Conservation (phyloP, 2,113 vertebrate genomes). For the Brachypodius melanocephalos region DNA sequence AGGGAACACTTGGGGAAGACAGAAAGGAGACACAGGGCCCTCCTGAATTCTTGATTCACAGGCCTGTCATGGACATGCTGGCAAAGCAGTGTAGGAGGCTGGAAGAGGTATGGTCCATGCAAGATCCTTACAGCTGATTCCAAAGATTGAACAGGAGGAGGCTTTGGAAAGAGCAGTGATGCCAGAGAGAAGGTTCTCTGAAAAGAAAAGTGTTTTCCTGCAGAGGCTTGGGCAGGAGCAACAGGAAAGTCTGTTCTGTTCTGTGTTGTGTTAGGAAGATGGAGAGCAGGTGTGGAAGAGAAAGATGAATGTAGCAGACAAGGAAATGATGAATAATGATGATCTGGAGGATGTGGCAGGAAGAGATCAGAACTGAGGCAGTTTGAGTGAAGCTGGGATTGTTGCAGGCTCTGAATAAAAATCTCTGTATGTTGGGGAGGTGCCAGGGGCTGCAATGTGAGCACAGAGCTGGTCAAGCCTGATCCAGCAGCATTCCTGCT, state of each 20-base stretch:
- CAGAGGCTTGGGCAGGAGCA: background rate
- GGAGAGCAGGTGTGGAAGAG: background rate
- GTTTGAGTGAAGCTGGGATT: background rate
- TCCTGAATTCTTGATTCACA: background rate
- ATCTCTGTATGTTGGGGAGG: background rate
- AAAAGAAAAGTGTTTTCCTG: background rate
- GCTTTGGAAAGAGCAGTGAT: background rate
- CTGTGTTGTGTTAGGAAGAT: background rate
- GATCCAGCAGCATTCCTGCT: background rate
- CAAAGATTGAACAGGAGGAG: background rate
- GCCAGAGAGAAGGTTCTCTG: background rate
- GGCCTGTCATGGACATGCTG: accelerated
- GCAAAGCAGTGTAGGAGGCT: background rate
- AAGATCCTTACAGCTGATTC: background rate
- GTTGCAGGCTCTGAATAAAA: background rate
- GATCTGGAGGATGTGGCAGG: background rate
- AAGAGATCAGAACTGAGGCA: background rate
- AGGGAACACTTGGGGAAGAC: background rate
- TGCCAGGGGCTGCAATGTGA: background rate
- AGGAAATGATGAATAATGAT: background rate
- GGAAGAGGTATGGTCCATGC: background rate
- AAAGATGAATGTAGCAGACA: background rate
- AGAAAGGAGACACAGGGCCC: background rate
- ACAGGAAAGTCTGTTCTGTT: background rate
- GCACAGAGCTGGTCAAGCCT: background rate